Conservation (phyloP, 1,140 invertebrate species). For the Arion vulgaris region DNA sequence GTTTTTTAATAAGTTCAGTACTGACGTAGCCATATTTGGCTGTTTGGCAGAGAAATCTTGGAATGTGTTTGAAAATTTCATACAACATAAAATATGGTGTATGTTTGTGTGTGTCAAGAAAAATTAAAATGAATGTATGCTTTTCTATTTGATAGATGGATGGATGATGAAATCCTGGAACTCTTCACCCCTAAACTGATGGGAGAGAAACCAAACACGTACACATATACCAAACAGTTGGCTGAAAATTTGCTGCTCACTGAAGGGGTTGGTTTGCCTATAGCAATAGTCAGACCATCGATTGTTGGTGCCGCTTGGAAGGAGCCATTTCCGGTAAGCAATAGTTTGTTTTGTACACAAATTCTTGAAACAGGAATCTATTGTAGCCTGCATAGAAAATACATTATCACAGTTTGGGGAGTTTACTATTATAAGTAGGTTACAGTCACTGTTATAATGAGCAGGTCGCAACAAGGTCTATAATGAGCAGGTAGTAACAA, state of each 20-base stretch:
- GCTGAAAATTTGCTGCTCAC: conserved; percentile 72
- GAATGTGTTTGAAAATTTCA: too few relatives aligned
- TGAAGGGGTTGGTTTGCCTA: conserved; percentile 80
- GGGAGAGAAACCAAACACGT: conserved; percentile 73
- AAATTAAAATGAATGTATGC: too few relatives aligned
- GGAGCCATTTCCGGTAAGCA: conserved; percentile 85
- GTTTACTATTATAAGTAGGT: background rate
- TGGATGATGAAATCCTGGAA: conserved; percentile 74
- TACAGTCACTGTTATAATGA: background rate
- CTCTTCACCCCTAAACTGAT: conserved; percentile 68
- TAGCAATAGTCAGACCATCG: conserved; percentile 90
- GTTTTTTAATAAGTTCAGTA: too few relatives aligned
- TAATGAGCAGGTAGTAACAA: too few relatives aligned
- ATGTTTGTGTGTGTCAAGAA: too few relatives aligned
- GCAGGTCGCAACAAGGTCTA: too few relatives aligned
- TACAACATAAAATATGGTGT: too few relatives aligned
- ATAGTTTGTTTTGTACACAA: background rate
- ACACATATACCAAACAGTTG: conserved; percentile 75
- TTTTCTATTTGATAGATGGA: conserved; percentile 67
- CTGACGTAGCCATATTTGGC: too few relatives aligned
- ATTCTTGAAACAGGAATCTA: too few relatives aligned
- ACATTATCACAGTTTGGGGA: too few relatives aligned
- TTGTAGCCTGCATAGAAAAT: too few relatives aligned
- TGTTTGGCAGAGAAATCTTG: too few relatives aligned
- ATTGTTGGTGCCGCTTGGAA: conserved; percentile 96